These are phyloP conservation scores for Echinarachnius parma DNA, from an alignment of 53 echinoderm and acorn worm species.

Conservation along the genomic window DNA sequence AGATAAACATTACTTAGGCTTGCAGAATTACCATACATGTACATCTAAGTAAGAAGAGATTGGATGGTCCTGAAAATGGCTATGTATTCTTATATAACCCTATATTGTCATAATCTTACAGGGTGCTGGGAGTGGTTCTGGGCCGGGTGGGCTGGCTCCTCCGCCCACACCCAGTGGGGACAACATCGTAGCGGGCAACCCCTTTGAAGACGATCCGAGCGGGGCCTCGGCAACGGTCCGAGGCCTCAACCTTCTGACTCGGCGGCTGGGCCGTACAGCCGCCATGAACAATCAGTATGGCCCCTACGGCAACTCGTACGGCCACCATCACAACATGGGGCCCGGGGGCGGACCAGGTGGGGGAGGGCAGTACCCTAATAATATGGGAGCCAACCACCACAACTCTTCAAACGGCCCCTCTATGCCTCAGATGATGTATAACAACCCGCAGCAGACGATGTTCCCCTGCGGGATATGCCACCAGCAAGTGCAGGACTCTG, in stretches of 20 bases:
- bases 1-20: too few relatives aligned
- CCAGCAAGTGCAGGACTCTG: constrained; percentile 80
- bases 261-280: constrained; percentile 63
- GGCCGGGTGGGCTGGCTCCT: constrained; percentile 53
- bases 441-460: constrained; percentile 51
- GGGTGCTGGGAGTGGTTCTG: constrained; percentile 27
- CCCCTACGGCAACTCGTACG: constrained; percentile 65
- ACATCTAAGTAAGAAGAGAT: too few relatives aligned
- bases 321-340: constrained; percentile 36
- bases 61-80: too few relatives aligned
- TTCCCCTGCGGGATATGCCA: constrained; percentile 87
- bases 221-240: constrained; percentile 46
- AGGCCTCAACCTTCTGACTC: constrained; percentile 52
- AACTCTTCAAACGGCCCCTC: constrained; percentile 75
- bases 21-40: too few relatives aligned
- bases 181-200: constrained; percentile 81
- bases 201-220: constrained; percentile 87
- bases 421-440: constrained; percentile 77
- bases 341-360: not conserved
- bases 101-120: too few relatives aligned
- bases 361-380: constrained; percentile 47
- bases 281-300: constrained; percentile 71
- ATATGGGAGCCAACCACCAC: constrained; percentile 51
- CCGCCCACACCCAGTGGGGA: constrained; percentile 70
- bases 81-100: too few relatives aligned